phyloP scores from a whole-genome alignment of 2,797 vertebrate species.

The Falco biarmicus region DNA sequence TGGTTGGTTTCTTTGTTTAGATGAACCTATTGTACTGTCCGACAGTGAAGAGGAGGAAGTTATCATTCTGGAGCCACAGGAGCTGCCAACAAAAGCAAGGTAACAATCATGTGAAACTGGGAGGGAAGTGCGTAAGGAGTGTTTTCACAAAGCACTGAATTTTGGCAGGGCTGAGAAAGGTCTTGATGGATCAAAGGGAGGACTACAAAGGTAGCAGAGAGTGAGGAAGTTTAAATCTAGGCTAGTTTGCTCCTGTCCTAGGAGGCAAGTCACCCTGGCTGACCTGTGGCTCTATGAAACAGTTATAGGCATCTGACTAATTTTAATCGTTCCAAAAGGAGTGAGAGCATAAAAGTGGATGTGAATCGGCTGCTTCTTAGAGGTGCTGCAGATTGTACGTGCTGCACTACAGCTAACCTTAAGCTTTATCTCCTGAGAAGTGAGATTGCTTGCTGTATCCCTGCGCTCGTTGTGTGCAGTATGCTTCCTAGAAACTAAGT shows the following conservation, averaged over 20 bases:
- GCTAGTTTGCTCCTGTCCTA: too few relatives aligned
- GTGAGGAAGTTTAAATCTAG: not conserved
- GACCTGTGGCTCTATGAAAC: not conserved
- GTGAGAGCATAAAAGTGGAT: too few relatives aligned
- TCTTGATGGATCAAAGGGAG: not conserved
- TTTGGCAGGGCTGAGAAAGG: not conserved
- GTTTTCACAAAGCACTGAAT: not conserved
- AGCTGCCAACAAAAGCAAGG: constrained; percentile 69
- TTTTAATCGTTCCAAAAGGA: not conserved
- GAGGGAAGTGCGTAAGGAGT: not conserved
- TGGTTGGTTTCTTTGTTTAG: constrained; percentile 56
- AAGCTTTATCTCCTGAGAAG: not conserved
- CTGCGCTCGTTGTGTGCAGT: accelerated
- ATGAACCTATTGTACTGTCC: constrained; percentile 86
- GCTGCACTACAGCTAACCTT: not conserved
- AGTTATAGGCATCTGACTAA: not conserved
- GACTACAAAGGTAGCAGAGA: accelerated
- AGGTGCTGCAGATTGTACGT: not conserved
- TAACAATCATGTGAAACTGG: not conserved
- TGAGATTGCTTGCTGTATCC: not conserved
- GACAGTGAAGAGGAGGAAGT: constrained; percentile 97
- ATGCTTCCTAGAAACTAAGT: not conserved
- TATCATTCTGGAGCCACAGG: constrained; percentile 86
- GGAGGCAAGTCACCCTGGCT: not conserved
- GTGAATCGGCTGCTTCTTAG: not conserved